These are phyloP conservation scores for Etheostoma cragini DNA, from an alignment of 2,113 vertebrate species.

Conservation along the genomic window DNA sequence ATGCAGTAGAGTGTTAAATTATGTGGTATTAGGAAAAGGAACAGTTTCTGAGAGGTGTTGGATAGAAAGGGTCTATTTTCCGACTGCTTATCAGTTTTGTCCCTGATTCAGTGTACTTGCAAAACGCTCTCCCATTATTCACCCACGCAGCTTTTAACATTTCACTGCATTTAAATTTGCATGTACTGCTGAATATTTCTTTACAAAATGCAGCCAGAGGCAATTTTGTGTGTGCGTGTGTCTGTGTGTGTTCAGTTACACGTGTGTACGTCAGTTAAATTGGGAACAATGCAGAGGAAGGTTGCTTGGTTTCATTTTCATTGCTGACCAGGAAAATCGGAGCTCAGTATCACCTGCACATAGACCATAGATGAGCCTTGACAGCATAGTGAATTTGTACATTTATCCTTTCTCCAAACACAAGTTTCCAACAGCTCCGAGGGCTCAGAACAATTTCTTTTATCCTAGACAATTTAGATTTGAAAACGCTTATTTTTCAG, in stretches of 20 bases:
- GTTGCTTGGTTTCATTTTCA: neutral
- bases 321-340: neutral
- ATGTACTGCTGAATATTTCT: constrained; percentile 39
- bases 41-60: neutral
- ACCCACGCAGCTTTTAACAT: constrained; percentile 51
- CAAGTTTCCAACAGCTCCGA: neutral
- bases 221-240: constrained; percentile 9
- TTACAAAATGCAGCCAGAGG: constrained; percentile 29
- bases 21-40: constrained; percentile 11
- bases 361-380: constrained; percentile 1
- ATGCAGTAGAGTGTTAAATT: constrained; percentile 8
- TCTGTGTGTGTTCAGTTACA: neutral
- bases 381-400: constrained; percentile 1
- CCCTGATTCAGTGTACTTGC: constrained; percentile 35
- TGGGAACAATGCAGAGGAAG: neutral
- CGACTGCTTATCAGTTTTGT: constrained; percentile 28
- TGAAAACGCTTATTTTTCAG: constrained; percentile 8
- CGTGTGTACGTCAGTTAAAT: neutral
- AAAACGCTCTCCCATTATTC: constrained; percentile 38
- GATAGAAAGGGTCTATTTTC: constrained; percentile 1
- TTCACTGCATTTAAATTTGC: constrained; percentile 39
- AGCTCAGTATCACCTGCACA: constrained; percentile 21
- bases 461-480: neutral
- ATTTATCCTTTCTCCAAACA: constrained; percentile 11
- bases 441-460: constrained; percentile 5